Percentiles rank a stretch among this genome's conserved stretches.
Conservation (phyloP, 1,140 invertebrate genomes). For the Onthophagus taurus region DNA sequence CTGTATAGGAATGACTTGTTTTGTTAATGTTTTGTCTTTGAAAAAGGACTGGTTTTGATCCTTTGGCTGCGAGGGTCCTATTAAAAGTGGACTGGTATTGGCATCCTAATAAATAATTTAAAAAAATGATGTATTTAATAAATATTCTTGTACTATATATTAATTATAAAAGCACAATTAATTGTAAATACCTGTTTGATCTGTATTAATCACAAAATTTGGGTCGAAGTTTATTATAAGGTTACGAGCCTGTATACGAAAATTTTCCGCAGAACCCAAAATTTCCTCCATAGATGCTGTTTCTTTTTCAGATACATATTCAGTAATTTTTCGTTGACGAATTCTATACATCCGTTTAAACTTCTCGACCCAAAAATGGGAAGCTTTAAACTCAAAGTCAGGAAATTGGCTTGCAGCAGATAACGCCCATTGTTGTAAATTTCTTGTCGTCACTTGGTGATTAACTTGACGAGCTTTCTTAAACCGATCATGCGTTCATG, state of each 20-base stretch:
- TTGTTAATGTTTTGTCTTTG: conserved; percentile 9
- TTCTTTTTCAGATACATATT: too few species aligned
- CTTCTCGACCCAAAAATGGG: conserved; percentile 14
- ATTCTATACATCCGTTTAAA: conserved; percentile 19
- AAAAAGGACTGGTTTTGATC: background rate
- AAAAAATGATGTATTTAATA: background rate
- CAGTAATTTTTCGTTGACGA: too few species aligned
- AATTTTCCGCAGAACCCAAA: too few species aligned
- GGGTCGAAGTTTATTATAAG: background rate
- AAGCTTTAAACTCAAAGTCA: conserved; percentile 19
- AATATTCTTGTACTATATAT: too few species aligned
- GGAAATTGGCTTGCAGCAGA: conserved; percentile 18
- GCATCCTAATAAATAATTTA: background rate
- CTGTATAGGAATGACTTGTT: conserved; percentile 7
- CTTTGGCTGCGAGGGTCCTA: background rate
- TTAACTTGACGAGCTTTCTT: conserved; percentile 15
- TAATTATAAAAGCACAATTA: too few species aligned
- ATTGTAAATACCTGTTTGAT: too few species aligned
- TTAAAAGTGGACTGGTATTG: background rate
- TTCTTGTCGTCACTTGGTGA: conserved; percentile 19
- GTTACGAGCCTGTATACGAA: too few species aligned
- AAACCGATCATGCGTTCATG: too few species aligned
- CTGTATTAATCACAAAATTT: background rate
- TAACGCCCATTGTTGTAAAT: conserved; percentile 20
- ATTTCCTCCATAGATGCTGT: too few species aligned